Percentiles rank a stretch among this genome's conserved stretches.
Conservation (phyloP, 2,888 invertebrate genomes). For the Meloe dianella region DNA sequence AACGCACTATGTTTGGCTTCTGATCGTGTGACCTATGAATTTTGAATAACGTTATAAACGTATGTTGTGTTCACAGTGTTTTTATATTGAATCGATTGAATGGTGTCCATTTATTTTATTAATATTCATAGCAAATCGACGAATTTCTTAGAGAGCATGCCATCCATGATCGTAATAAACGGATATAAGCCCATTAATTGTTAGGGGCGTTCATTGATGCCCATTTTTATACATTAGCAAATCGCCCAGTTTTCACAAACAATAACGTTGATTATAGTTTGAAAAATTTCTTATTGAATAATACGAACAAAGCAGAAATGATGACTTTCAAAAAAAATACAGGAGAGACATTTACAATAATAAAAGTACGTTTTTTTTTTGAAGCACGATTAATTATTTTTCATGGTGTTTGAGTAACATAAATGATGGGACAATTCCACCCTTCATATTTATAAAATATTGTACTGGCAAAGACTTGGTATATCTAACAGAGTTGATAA, state of each 20-base stretch:
- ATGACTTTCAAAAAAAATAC: constrained; percentile 42
- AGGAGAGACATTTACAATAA: constrained; percentile 39
- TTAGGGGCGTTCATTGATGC: not conserved
- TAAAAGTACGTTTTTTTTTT: constrained; percentile 54
- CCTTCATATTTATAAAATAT: constrained; percentile 38
- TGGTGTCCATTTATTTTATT: too few species aligned
- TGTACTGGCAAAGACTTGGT: not conserved
- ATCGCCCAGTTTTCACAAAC: constrained; percentile 1
- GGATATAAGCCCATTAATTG: not conserved
- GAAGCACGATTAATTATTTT: constrained; percentile 60
- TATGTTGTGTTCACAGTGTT: too few species aligned
- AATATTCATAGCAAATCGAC: too few species aligned
- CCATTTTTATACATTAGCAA: not conserved
- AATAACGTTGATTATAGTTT: not conserved
- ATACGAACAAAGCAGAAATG: constrained; percentile 34
- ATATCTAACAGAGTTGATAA: constrained; percentile 30
- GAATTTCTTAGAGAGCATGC: too few species aligned
- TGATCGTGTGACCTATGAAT: too few species aligned
- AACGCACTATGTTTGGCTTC: too few species aligned
- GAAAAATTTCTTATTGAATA: not conserved
- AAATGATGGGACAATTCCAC: constrained; percentile 51
- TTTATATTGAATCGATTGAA: too few species aligned
- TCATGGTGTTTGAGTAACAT: constrained; percentile 58
- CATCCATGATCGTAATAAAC: too few species aligned
- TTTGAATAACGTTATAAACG: too few species aligned